Percentiles rank a stretch among this genome's conserved stretches.
phyloP scores from a whole-genome alignment of 2,888 invertebrate genomes.

The Drosophila cyrtoloma region DNA sequence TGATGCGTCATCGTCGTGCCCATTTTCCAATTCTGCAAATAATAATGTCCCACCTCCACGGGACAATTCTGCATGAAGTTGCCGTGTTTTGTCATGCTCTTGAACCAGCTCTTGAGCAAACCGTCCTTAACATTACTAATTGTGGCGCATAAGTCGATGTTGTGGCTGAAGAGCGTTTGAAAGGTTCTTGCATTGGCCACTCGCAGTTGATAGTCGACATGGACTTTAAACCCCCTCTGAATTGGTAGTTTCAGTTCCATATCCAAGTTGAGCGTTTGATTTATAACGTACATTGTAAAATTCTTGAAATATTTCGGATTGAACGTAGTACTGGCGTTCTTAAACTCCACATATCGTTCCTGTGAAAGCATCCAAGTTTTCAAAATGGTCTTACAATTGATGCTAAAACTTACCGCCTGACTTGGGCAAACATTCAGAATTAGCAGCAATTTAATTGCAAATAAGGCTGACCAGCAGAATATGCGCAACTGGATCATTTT shows the following conservation, averaged over 20 bases:
- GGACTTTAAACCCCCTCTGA: slow-evolving; percentile 46
- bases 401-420: slow-evolving; percentile 41
- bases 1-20: slow-evolving; percentile 44
- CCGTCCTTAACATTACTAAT: slow-evolving; percentile 53
- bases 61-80: slow-evolving; percentile 74
- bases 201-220: slow-evolving; percentile 58
- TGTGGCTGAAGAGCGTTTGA: slow-evolving; percentile 58
- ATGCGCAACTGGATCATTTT: slow-evolving; percentile 21
- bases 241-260: slow-evolving; percentile 49
- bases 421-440: not conserved
- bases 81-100: slow-evolving; percentile 53
- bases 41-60: slow-evolving; percentile 58
- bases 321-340: slow-evolving; percentile 23
- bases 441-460: slow-evolving; percentile 9
- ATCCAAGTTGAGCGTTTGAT: slow-evolving; percentile 50
- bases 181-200: slow-evolving; percentile 62
- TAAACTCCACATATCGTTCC: slow-evolving; percentile 51
- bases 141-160: slow-evolving; percentile 52
- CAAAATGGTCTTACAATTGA: not conserved
- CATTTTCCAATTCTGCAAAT: slow-evolving; percentile 63
- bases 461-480: not conserved
- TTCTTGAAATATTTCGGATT: slow-evolving; percentile 56
- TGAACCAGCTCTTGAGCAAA: slow-evolving; percentile 64
- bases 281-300: slow-evolving; percentile 31
- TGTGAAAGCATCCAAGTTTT: slow-evolving; percentile 1